phyloP scores from a whole-genome alignment of 2,888 invertebrate species.

The Habroteleia sp. region DNA sequence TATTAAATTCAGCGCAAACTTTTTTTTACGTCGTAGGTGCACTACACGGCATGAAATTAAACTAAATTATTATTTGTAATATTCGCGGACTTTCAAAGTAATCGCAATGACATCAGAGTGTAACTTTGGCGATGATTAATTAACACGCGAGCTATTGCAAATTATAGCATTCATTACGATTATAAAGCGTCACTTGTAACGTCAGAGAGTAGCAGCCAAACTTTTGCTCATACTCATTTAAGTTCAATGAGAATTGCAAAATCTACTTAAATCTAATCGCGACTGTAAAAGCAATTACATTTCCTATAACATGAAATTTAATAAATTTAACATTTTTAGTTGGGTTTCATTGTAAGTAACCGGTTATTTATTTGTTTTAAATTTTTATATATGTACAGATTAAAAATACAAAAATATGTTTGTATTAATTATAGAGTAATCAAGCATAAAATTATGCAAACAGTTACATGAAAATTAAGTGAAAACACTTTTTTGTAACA shows the following conservation, averaged over 20 bases:
- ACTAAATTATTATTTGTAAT: slow-evolving; percentile 53
- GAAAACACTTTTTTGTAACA: no score
- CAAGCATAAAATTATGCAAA: no score
- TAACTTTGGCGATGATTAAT: slow-evolving; percentile 42
- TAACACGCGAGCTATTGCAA: slow-evolving; percentile 35
- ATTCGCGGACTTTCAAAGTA: slow-evolving; percentile 20
- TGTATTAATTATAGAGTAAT: no score
- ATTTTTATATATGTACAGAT: no score
- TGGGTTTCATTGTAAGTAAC: background rate
- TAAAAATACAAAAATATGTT: no score
- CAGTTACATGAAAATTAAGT: no score
- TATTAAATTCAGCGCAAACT: slow-evolving; percentile 62
- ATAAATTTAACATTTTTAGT: no score
- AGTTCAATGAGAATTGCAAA: slow-evolving; percentile 18
- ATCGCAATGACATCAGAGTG: slow-evolving; percentile 20
- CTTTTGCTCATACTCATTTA: slow-evolving; percentile 13
- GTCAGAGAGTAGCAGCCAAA: background rate
- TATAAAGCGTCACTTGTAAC: slow-evolving; percentile 23
- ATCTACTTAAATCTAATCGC: slow-evolving; percentile 4
- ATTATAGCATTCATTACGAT: slow-evolving; percentile 29
- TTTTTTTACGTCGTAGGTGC: slow-evolving; percentile 28
- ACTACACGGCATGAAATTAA: slow-evolving; percentile 56
- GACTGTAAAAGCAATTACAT: slow-evolving; percentile 4
- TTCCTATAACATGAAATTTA: background rate
- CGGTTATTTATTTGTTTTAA: no score